Evolutionary conservation across 2,113 vertebrate genomes (phyloP).

Genomic region (Cepphus grylle): DNA sequence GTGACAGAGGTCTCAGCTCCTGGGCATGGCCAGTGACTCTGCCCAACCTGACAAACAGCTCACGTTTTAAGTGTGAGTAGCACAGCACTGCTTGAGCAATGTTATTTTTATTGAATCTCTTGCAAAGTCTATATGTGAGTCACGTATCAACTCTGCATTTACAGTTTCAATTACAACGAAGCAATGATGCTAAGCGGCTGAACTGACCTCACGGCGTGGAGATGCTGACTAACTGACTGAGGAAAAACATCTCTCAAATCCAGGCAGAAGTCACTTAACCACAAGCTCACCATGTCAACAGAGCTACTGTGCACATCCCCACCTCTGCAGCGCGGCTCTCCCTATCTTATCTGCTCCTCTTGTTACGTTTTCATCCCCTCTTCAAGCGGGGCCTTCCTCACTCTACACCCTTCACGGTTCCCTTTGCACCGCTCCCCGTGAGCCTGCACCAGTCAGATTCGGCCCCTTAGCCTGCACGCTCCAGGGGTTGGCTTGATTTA

Average conservation of each 20-base stretch:
- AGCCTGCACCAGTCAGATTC: not conserved
- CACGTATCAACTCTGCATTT: not conserved
- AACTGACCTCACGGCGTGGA: fast-evolving
- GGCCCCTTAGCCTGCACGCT: not conserved
- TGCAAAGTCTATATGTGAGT: not conserved
- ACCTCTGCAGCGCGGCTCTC: not conserved
- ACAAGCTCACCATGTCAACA: not conserved
- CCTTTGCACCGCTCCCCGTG: not conserved
- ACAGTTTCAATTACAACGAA: not conserved
- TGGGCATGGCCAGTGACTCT: not conserved
- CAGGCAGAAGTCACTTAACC: not conserved
- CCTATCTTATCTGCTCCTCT: not conserved
- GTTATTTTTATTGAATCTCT: not conserved
- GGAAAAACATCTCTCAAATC: not conserved
- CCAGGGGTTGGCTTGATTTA: not conserved
- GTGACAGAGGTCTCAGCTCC: not conserved
- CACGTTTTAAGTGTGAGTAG: not conserved
- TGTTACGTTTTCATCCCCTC: not conserved
- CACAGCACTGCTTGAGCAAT: not conserved
- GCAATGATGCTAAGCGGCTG: not conserved
- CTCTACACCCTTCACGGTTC: not conserved
- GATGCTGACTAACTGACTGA: not conserved
- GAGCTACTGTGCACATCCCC: not conserved
- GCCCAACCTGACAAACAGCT: not conserved
- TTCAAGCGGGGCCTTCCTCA: not conserved